Conservation (phyloP, 2,797 vertebrate genomes). For the Ataeniobius toweri region DNA sequence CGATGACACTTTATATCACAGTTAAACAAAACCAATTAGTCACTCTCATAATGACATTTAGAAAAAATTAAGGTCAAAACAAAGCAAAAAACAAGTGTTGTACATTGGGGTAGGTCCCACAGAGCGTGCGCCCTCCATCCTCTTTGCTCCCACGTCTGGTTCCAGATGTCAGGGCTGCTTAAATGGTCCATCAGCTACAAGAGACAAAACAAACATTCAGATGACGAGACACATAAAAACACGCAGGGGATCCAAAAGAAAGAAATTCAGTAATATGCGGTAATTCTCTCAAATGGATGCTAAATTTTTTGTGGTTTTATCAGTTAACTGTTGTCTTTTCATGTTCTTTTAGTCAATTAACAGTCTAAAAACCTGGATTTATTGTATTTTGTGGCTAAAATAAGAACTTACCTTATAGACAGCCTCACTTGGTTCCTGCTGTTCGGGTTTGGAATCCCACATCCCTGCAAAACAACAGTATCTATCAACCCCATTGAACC, state of each 20-base stretch:
- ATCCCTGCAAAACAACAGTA: slow-evolving; percentile 45
- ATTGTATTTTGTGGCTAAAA: neutral
- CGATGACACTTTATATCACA: neutral
- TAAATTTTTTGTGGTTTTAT: neutral
- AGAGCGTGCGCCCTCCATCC: slow-evolving; percentile 63
- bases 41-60: neutral
- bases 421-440: slow-evolving; percentile 70
- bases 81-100: neutral
- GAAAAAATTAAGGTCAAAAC: neutral
- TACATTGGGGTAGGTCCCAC: slow-evolving; percentile 73
- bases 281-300: neutral
- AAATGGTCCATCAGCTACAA: slow-evolving; percentile 74
- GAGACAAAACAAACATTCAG: slow-evolving; percentile 16
- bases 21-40: too few relatives aligned
- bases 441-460: slow-evolving; percentile 58
- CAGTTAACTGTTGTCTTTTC: neutral
- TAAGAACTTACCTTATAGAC: slow-evolving; percentile 67
- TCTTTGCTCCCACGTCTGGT: slow-evolving; percentile 58
- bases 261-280: neutral
- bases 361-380: neutral
- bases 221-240: neutral
- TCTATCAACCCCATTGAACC: neutral
- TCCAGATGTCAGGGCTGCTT: slow-evolving; percentile 63
- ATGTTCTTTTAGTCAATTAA: neutral
- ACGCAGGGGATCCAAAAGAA: neutral